phyloP scores from a whole-genome alignment of 2,888 invertebrate genomes.

The Elegia similella region DNA sequence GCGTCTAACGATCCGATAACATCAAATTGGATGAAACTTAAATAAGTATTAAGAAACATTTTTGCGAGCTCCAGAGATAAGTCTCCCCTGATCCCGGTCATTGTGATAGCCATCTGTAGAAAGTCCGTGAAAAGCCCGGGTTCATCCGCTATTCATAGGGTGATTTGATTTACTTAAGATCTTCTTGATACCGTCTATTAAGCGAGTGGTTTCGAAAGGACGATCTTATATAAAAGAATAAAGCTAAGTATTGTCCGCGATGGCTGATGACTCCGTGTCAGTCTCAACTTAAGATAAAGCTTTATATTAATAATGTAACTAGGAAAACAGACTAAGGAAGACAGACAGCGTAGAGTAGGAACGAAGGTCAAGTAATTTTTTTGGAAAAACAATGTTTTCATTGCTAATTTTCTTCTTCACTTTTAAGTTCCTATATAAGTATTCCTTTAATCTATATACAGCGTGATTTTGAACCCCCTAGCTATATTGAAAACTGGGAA shows the following conservation, averaged over 20 bases:
- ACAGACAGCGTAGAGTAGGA: too few relatives aligned
- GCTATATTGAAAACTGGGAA: too few relatives aligned
- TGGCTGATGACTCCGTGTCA: background rate
- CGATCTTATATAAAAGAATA: conserved; percentile 60
- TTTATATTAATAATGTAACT: too few relatives aligned
- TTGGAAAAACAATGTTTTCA: too few relatives aligned
- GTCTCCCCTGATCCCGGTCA: conserved; percentile 72
- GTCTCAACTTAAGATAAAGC: background rate
- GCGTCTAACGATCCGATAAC: conserved; percentile 40
- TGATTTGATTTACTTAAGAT: conserved; percentile 82
- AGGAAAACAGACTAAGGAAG: too few relatives aligned
- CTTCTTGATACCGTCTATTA: conserved; percentile 77
- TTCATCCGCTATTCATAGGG: conserved; percentile 79
- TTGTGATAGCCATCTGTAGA: conserved; percentile 77
- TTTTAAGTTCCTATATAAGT: too few relatives aligned
- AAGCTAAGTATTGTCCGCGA: conserved; percentile 37
- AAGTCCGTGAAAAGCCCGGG: conserved; percentile 72
- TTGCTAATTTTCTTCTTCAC: too few relatives aligned
- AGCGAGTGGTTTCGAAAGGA: conserved; percentile 59
- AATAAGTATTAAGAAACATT: conserved; percentile 78
- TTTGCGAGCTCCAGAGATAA: conserved; percentile 69
- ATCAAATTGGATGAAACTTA: conserved; percentile 71
- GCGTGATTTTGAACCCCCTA: too few relatives aligned
- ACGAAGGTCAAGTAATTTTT: too few relatives aligned
- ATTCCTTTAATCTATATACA: too few relatives aligned